Percentiles rank a stretch among this genome's conserved stretches.
Evolutionary conservation across 2,888 invertebrate genomes (phyloP).

Genomic region (Drosophila prostipennis): DNA sequence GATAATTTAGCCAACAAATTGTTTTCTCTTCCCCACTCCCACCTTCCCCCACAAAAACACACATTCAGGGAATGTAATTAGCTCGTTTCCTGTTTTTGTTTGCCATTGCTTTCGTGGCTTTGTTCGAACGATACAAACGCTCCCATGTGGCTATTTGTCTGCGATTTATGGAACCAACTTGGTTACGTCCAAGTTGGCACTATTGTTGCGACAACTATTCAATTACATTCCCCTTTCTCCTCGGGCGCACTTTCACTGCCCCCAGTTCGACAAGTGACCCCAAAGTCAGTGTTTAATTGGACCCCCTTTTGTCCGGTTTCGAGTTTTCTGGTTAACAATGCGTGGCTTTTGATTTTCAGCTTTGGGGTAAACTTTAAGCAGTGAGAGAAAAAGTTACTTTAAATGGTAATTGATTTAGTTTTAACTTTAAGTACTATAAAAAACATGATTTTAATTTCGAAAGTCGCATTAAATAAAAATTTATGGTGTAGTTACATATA

Average conservation of each 20-base stretch:
- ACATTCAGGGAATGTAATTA: slow-evolving; percentile 53
- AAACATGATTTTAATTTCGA: neutral
- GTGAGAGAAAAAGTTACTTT: neutral
- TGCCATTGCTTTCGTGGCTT: slow-evolving; percentile 47
- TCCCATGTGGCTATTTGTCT: slow-evolving; percentile 46
- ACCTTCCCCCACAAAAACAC: slow-evolving; percentile 4
- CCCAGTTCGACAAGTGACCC: slow-evolving; percentile 1
- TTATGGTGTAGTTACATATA: too few species aligned
- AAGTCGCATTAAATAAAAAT: too few species aligned
- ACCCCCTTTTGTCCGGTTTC: slow-evolving; percentile 3
- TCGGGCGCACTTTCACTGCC: neutral
- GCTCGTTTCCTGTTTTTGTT: slow-evolving; percentile 53
- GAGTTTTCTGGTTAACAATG: slow-evolving; percentile 19
- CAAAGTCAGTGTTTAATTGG: slow-evolving; percentile 36
- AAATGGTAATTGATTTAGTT: too few species aligned
- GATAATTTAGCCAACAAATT: slow-evolving; percentile 66
- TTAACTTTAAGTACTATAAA: neutral
- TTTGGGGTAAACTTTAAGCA: neutral
- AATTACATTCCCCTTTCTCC: slow-evolving; percentile 25
- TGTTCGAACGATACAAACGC: slow-evolving; percentile 34
- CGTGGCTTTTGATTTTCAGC: slow-evolving; percentile 8
- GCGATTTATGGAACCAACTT: slow-evolving; percentile 53
- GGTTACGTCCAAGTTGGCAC: slow-evolving; percentile 38
- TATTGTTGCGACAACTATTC: slow-evolving; percentile 48
- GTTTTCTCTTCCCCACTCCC: slow-evolving; percentile 29